phyloP scores from a whole-genome alignment of 2,797 vertebrate genomes.

The Phataginus tetradactyla region DNA sequence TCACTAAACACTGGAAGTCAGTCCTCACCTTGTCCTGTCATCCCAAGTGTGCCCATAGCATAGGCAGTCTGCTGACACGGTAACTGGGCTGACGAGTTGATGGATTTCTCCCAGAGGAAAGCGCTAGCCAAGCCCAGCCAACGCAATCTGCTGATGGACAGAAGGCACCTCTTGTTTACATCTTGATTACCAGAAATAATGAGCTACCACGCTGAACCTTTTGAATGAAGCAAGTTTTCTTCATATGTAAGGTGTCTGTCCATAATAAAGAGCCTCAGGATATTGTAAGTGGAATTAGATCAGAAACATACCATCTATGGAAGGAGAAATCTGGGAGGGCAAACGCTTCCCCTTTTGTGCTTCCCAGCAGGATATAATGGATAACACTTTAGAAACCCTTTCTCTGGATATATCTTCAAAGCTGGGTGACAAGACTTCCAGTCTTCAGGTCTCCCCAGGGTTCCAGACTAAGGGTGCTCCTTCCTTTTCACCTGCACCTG shows the following conservation, averaged over 20 bases:
- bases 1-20: not conserved
- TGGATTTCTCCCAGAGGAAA: not conserved
- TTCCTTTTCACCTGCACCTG: not conserved
- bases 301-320: not conserved
- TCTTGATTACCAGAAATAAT: not conserved
- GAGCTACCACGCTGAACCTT: not conserved
- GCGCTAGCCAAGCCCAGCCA: not conserved
- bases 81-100: not conserved
- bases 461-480: not conserved
- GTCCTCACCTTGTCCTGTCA: not conserved
- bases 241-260: not conserved
- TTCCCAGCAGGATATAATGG: not conserved
- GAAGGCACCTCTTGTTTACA: not conserved
- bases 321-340: not conserved
- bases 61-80: not conserved
- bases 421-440: not conserved
- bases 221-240: not conserved
- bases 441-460: not conserved
- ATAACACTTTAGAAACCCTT: slow-evolving; percentile 4
- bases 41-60: not conserved
- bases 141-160: not conserved
- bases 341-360: not conserved
- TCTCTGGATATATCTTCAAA: not conserved
- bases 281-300: not conserved
- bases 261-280: not conserved